Conservation (phyloP, 2,797 vertebrate species). For the Eidolon dupreanum region DNA sequence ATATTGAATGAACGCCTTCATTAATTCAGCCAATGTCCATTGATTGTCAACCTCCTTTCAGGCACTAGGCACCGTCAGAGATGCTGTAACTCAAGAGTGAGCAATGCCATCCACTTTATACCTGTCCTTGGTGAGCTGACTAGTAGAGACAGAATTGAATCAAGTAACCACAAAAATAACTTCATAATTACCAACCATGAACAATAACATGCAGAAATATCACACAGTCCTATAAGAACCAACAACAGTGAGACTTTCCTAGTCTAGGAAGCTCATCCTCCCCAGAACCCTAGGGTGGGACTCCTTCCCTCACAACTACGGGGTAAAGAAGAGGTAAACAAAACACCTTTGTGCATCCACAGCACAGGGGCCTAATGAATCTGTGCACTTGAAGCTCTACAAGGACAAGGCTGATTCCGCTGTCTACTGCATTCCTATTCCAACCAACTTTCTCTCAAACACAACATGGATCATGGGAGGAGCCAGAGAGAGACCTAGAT, state of each 20-base stretch:
- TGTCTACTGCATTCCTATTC: not conserved
- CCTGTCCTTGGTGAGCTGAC: not conserved
- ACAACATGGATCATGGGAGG: not conserved
- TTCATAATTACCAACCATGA: not conserved
- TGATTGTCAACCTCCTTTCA: not conserved
- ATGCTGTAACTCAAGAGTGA: not conserved
- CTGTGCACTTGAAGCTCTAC: not conserved
- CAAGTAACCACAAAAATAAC: not conserved
- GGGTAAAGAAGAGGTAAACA: not conserved
- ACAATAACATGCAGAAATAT: not conserved
- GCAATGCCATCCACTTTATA: not conserved
- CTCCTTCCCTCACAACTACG: not conserved
- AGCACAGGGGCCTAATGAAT: not conserved
- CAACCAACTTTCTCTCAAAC: not conserved
- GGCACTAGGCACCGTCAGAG: not conserved
- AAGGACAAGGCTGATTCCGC: not conserved
- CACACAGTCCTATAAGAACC: not conserved
- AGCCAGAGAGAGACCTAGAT: not conserved
- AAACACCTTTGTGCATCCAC: not conserved
- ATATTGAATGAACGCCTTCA: not conserved
- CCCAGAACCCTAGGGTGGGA: not conserved
- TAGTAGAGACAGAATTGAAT: not conserved
- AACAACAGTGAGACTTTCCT: not conserved
- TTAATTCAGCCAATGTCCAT: not conserved
- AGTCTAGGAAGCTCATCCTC: not conserved